A percentile compares a stretch with the other conserved stretches of the same genome.
Evolutionary conservation across 2,113 vertebrate genomes (phyloP).

Genomic region (Capricornis sumatraensis): DNA sequence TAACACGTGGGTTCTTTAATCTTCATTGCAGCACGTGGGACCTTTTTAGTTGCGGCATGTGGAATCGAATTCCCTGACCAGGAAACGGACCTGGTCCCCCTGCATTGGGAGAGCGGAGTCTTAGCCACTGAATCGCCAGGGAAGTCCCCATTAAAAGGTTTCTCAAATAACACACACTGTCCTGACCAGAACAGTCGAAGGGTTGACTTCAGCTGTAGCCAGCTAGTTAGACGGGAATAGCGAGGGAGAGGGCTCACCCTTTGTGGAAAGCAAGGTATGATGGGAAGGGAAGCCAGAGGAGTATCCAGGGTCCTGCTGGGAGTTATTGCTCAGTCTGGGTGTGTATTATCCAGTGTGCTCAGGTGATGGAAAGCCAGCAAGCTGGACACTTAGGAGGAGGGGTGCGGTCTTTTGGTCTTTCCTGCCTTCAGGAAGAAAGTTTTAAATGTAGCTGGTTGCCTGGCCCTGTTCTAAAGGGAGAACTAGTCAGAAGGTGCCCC

Average conservation of each 20-base stretch:
- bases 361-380: neutral
- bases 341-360: neutral
- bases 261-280: too few species aligned
- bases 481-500: accelerated
- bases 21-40: neutral
- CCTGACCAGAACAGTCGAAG: neutral
- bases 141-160: neutral
- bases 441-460: neutral
- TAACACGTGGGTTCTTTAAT: neutral
- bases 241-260: neutral
- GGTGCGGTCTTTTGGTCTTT: neutral
- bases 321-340: neutral
- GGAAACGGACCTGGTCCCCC: neutral
- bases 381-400: neutral
- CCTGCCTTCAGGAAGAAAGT: neutral
- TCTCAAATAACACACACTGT: neutral
- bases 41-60: neutral
- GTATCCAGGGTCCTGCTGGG: neutral
- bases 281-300: accelerated
- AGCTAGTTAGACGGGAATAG: neutral
- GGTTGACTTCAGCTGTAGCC: neutral
- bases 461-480: neutral
- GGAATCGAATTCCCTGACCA: neutral
- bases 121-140: neutral
- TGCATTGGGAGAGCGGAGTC: neutral